Evolutionary conservation across 2,888 invertebrate species (phyloP).

Genomic region (Sarcophaga rosellei): DNA sequence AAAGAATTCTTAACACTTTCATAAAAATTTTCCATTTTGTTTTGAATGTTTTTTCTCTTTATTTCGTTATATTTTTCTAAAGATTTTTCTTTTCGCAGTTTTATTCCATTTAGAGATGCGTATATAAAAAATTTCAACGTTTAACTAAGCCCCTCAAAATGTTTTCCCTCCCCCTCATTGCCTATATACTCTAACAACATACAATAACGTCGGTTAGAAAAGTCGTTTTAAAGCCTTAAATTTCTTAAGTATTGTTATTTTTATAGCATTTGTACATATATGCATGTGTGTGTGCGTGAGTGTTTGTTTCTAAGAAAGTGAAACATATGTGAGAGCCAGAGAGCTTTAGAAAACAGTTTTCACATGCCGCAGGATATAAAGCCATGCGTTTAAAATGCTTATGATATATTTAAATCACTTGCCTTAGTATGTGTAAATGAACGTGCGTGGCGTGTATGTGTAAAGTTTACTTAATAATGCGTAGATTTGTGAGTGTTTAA

Average conservation of each 20-base stretch:
- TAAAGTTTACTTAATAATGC: not conserved
- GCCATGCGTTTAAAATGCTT: constrained; percentile 36
- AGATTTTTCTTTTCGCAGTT: not conserved
- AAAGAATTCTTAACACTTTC: constrained; percentile 41
- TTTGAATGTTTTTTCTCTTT: not conserved
- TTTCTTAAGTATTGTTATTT: not conserved
- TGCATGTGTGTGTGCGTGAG: not conserved
- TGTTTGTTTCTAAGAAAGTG: not conserved
- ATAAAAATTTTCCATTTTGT: constrained; percentile 10
- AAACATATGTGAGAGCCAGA: not conserved
- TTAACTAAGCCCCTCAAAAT: constrained; percentile 16
- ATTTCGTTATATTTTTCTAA: not conserved
- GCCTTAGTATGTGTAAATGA: too few species aligned
- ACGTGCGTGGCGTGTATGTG: not conserved
- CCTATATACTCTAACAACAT: too few species aligned
- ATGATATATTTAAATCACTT: constrained; percentile 23
- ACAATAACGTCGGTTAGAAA: not conserved
- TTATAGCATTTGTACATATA: not conserved
- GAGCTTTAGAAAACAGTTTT: constrained; percentile 26
- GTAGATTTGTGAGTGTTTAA: too few species aligned
- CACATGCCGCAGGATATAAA: constrained; percentile 41
- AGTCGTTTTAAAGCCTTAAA: not conserved
- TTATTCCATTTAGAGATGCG: not conserved
- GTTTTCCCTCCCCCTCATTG: not conserved
- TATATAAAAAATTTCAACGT: constrained; percentile 23